Percentiles rank a stretch among this genome's conserved stretches.
phyloP scores from a whole-genome alignment of 2,888 invertebrate genomes.

The Drosophila maculinotata region DNA sequence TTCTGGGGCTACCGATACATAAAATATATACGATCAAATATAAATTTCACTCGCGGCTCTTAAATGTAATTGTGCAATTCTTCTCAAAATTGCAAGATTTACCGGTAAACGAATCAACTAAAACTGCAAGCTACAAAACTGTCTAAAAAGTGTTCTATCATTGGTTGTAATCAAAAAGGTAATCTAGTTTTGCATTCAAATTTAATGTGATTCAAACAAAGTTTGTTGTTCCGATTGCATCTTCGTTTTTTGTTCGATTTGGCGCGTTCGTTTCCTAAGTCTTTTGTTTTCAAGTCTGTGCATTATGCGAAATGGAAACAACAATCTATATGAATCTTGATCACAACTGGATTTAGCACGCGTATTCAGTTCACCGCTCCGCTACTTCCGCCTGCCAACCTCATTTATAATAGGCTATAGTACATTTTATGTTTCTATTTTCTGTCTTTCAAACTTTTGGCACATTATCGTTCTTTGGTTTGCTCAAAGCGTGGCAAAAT shows the following conservation, averaged over 20 bases:
- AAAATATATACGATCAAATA: constrained; percentile 3
- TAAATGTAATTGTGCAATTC: constrained; percentile 70
- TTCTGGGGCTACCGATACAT: constrained; percentile 24
- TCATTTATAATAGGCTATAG: constrained; percentile 31
- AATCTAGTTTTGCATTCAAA: constrained; percentile 7
- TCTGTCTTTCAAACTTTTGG: not conserved
- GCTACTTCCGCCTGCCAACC: constrained; percentile 63
- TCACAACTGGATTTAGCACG: constrained; percentile 73
- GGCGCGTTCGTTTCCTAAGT: constrained; percentile 71
- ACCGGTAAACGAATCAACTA: constrained; percentile 23
- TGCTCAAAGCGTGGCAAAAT: constrained; percentile 29
- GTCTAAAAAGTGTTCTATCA: constrained; percentile 1
- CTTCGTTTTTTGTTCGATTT: constrained; percentile 32
- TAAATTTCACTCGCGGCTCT: constrained; percentile 2
- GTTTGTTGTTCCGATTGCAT: constrained; percentile 11
- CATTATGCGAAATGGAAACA: constrained; percentile 62
- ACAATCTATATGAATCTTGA: constrained; percentile 44
- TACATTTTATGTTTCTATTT: too few relatives aligned
- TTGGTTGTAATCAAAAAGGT: not conserved
- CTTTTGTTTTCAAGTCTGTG: constrained; percentile 68
- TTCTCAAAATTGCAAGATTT: constrained; percentile 70
- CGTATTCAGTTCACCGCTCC: constrained; percentile 27
- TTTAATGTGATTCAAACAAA: not conserved
- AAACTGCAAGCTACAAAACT: not conserved
- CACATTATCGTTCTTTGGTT: constrained; percentile 5